These are phyloP conservation scores for Accipiter virgatus DNA, from an alignment of 2,113 vertebrate genomes.

Conservation along the genomic window DNA sequence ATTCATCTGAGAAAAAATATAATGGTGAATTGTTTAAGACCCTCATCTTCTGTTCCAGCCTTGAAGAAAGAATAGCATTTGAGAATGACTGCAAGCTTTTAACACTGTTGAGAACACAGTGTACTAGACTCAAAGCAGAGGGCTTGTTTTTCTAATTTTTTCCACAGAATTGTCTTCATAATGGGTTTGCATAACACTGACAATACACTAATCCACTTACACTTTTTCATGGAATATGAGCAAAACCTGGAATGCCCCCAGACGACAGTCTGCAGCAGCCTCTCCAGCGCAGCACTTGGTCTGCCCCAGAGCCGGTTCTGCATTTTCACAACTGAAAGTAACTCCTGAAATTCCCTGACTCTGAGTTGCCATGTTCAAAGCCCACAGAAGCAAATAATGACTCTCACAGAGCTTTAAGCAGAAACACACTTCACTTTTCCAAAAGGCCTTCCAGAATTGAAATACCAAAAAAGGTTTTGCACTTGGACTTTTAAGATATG, in stretches of 20 bases:
- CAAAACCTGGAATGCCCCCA: neutral
- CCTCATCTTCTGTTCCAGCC: neutral
- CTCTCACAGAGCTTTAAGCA: neutral
- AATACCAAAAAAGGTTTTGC: neutral
- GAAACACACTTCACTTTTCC: neutral
- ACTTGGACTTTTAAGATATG: neutral
- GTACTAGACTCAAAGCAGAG: neutral
- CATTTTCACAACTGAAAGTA: neutral
- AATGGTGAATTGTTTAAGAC: neutral
- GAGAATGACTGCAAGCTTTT: neutral
- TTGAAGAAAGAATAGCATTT: neutral
- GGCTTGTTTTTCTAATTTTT: neutral
- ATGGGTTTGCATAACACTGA: neutral
- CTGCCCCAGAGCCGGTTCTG: fast-evolving
- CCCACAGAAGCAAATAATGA: neutral
- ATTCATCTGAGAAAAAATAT: neutral
- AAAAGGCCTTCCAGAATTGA: neutral
- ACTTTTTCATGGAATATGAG: neutral
- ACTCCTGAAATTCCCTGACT: neutral
- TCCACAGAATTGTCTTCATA: neutral
- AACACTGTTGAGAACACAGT: neutral
- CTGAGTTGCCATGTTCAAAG: neutral
- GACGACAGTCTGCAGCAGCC: neutral
- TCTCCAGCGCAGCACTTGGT: fast-evolving
- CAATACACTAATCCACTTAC: neutral